phyloP scores from a whole-genome alignment of 1,140 invertebrate genomes.

The Lineus longissimus region DNA sequence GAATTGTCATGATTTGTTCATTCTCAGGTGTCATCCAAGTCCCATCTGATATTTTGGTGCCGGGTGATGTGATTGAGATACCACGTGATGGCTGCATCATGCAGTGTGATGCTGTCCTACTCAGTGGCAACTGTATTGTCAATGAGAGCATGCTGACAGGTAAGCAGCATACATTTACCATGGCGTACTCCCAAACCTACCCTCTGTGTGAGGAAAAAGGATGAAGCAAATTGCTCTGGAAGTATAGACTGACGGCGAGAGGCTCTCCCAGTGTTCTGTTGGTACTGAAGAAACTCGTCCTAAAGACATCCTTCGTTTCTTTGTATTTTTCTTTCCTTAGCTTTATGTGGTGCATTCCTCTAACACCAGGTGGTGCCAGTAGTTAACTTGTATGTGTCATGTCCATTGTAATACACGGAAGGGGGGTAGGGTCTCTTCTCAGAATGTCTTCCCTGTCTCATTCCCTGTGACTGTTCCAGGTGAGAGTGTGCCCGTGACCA shows the following conservation, averaged over 20 bases:
- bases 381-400: no score
- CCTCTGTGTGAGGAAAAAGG: not conserved
- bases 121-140: conserved; percentile 87
- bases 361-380: no score
- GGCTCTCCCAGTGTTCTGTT: no score
- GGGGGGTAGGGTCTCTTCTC: no score
- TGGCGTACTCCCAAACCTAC: not conserved
- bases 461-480: no score
- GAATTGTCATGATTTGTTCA: not conserved
- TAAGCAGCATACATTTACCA: conserved; percentile 40
- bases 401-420: no score
- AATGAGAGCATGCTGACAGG: conserved; percentile 91
- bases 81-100: conserved; percentile 79
- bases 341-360: no score
- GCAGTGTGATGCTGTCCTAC: conserved; percentile 84
- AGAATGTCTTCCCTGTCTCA: no score
- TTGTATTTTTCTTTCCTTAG: no score
- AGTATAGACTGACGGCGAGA: no score
- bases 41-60: conserved; percentile 63
- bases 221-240: no score
- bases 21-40: conserved; percentile 34
- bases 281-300: no score
- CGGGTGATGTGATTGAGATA: conserved; percentile 82
- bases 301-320: not conserved
- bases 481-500: conserved; percentile 86